These are phyloP conservation scores for Triplophysa siluroides DNA, from an alignment of 2,113 vertebrate genomes.

Conservation along the genomic window DNA sequence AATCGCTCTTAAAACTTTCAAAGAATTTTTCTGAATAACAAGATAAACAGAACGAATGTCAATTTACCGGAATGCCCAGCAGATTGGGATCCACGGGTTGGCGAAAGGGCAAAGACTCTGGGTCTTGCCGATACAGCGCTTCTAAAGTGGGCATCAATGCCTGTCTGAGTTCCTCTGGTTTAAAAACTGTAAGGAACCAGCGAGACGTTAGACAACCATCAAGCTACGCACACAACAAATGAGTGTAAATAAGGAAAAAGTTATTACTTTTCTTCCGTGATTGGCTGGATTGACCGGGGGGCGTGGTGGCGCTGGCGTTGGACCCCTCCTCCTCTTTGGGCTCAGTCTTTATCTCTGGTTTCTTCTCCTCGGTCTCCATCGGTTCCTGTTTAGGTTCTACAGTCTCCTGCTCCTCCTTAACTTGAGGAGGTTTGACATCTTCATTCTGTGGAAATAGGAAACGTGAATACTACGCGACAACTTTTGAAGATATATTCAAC, in stretches of 20 bases:
- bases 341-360: conserved; percentile 84
- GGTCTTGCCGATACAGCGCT: conserved; percentile 94
- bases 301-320: conserved; percentile 72
- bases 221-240: neutral
- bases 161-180: conserved; percentile 94
- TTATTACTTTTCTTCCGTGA: conserved; percentile 90
- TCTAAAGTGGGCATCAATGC: conserved; percentile 97
- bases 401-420: conserved; percentile 82
- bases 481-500: neutral
- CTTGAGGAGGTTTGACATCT: conserved; percentile 72
- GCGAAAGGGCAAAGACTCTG: conserved; percentile 93
- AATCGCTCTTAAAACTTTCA: no score
- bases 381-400: conserved; percentile 81
- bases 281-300: conserved; percentile 85
- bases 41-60: neutral
- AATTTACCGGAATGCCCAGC: conserved; percentile 91
- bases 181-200: conserved; percentile 82
- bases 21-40: neutral
- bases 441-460: conserved; percentile 70
- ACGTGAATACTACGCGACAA: neutral
- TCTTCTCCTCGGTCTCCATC: conserved; percentile 94
- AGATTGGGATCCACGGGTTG: conserved; percentile 95
- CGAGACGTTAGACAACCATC: neutral
- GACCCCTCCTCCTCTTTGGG: conserved; percentile 88
- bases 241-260: neutral